Evolutionary conservation across 2,888 invertebrate species (phyloP).

Genomic region (Eueremaeus valkanovi): DNA sequence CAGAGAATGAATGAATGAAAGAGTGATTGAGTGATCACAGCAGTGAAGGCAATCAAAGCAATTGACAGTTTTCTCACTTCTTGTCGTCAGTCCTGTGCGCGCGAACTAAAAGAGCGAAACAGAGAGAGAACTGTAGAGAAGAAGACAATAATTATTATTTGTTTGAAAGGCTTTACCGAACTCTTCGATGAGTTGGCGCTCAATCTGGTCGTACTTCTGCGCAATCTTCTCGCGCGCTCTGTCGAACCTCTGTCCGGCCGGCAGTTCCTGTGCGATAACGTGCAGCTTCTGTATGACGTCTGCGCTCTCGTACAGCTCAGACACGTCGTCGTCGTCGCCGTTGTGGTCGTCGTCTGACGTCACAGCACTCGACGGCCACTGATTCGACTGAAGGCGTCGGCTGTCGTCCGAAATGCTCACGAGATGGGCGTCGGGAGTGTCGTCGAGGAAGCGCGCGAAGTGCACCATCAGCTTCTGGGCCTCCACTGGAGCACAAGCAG

Average conservation of each 20-base stretch:
- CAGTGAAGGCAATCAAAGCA: too few relatives aligned
- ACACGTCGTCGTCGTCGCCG: constrained; percentile 64
- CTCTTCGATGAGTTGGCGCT: constrained; percentile 83
- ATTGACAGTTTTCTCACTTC: too few relatives aligned
- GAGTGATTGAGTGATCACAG: too few relatives aligned
- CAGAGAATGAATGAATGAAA: too few relatives aligned
- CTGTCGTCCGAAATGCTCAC: too few relatives aligned
- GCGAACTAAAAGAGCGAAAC: too few relatives aligned
- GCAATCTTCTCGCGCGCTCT: constrained; percentile 78
- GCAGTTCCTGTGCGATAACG: constrained; percentile 90
- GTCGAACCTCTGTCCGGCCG: constrained; percentile 74
- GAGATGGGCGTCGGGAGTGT: constrained; percentile 70
- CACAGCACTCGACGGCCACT: too few relatives aligned
- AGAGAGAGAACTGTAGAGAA: too few relatives aligned
- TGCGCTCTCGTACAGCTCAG: constrained; percentile 85
- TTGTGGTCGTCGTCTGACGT: neutral
- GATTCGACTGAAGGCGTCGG: too few relatives aligned
- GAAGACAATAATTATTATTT: too few relatives aligned
- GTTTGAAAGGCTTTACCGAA: too few relatives aligned
- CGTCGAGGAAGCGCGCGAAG: constrained; percentile 79
- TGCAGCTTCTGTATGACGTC: constrained; percentile 95
- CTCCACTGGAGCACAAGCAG: too few relatives aligned
- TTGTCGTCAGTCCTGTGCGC: constrained; percentile 81
- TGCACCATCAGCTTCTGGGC: constrained; percentile 87
- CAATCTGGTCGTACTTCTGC: constrained; percentile 83